Base-by-base conservation (phyloP, 1,140 invertebrate genomes). In the Anadara kagoshimensis region DNA sequence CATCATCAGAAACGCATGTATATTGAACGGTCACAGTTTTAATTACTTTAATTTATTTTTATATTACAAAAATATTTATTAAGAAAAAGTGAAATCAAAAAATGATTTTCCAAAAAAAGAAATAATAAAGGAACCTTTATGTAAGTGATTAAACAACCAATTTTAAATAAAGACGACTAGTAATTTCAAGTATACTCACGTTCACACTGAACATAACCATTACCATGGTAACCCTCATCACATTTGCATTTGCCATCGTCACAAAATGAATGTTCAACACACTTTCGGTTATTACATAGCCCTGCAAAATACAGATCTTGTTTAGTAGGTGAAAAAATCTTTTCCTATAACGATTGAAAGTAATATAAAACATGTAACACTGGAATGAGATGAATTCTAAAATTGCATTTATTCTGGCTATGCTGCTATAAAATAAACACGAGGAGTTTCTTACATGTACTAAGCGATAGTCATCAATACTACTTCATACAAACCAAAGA, bases 211-310 rank as follows among this genome's bases (percentile, higher is more conserved):
- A 45, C 20, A n/a, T 41, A 26, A 12, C 69, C 69, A 24, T 72
- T 44, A 14, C 69, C 69, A 65, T 72, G 56, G 56, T 54, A 72
- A 49, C 69, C 69, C n/a, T 29, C 10, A 44, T 72, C 49, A 72
- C 69, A 72, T 53, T 44, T 54, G 43, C 69, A 72, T 18, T 49
- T 51, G 12, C 59, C 54, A 14, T 62, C 54, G 12, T n/a, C 20
- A 65, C 69, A 72, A 20, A 5, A 20, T 20, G 69, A 36, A 72
- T 72, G n/a, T 36, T 72, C n/a, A 16, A 47, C 54, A 65, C 69
- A 72, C 26, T 57, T 64, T 24, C 53, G 20, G 5, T 56, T 62
- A 29, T 51, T 51, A 66, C 69, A 72, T 1, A 56, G 51, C 44
- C 62, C 69, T 72, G 62, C 44, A 22, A 29, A 43, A 65, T 26